Conservation (phyloP, 2,797 vertebrate genomes). For the Protonibea diacanthus region DNA sequence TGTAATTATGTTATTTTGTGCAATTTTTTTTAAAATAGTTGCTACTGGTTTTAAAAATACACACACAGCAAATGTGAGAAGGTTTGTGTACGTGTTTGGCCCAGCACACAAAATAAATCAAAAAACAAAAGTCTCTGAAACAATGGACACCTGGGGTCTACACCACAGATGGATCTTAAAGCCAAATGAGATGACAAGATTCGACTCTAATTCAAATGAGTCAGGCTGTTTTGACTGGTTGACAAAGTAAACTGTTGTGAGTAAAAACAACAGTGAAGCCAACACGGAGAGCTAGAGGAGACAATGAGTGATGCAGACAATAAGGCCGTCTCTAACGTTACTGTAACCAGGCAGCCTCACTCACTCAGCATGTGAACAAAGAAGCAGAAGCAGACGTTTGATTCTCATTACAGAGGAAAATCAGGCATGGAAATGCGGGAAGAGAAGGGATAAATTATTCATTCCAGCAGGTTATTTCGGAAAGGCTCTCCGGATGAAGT, state of each 20-base stretch:
- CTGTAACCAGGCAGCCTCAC: slow-evolving; percentile 64
- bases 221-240: slow-evolving; percentile 47
- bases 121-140: neutral
- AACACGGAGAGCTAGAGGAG: slow-evolving; percentile 23
- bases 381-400: slow-evolving; percentile 31
- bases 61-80: neutral
- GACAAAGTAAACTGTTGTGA: slow-evolving; percentile 6
- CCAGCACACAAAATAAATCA: neutral
- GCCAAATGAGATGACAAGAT: slow-evolving; percentile 20
- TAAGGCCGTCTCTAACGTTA: slow-evolving; percentile 60
- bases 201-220: slow-evolving; percentile 32
- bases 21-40: neutral
- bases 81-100: neutral
- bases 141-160: slow-evolving; percentile 4
- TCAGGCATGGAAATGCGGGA: slow-evolving; percentile 22
- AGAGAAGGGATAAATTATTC: slow-evolving; percentile 4
- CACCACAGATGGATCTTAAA: slow-evolving; percentile 8
- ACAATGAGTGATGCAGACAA: slow-evolving; percentile 55
- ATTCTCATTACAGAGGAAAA: slow-evolving; percentile 30
- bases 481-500: neutral
- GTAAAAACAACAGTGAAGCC: slow-evolving; percentile 6
- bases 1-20: neutral
- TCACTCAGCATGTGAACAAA: slow-evolving; percentile 63
- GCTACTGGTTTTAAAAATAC: neutral
- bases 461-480: slow-evolving; percentile 19